Base-by-base conservation (phyloP, 2,888 invertebrate species). In the Flexamia atlantica region DNA sequence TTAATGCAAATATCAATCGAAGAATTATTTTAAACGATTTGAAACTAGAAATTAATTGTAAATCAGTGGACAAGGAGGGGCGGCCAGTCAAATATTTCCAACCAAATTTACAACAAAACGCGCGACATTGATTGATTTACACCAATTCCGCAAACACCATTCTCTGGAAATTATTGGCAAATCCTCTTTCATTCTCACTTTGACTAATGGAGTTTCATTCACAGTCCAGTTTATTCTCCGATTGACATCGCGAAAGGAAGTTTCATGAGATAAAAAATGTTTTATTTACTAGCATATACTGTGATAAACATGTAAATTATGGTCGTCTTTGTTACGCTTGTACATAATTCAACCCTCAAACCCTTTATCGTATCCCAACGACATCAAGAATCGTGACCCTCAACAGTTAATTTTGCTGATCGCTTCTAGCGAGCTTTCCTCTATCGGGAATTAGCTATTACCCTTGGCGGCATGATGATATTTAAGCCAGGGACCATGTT, bases 91-190 rank as follows among this genome's bases (percentile, higher is more conserved):
- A 64, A 17, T 17, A 9, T 64, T 64, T 64, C 28, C 64, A 14
- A 23, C 53, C 53, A 28, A 28, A 64, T 28, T 14, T 30, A 28
- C 64, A 17, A 64, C 64, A 28, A 28, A 64, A 28, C 30, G 64
- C 64, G 25, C 25, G 64, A 64, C 64, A 28, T 25, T 64, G 64
- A 64, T 64, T 64, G 64, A 64, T 64, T 64, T 28, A 64, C 64
- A 64, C 64, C 64, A 64, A 64, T 64, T 64, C 64, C 64, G 64
- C 64, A 64, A 64, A 64, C 30, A 25, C 64, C 64, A 64, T 64
- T 64, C 64, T 28, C 64, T 64, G 64, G 30, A 64, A 64, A 64
- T 64, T 64, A 64, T 64, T 17, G 64, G 30, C 28, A 64, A 64
- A 64, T 64, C 64, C 30, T 64, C 25, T 64, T 64, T 17, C 64